Evolutionary conservation across 2,113 vertebrate species (phyloP), one percentile per base, ranked within the genome.

Genomic region (Lagopus muta): DNA sequence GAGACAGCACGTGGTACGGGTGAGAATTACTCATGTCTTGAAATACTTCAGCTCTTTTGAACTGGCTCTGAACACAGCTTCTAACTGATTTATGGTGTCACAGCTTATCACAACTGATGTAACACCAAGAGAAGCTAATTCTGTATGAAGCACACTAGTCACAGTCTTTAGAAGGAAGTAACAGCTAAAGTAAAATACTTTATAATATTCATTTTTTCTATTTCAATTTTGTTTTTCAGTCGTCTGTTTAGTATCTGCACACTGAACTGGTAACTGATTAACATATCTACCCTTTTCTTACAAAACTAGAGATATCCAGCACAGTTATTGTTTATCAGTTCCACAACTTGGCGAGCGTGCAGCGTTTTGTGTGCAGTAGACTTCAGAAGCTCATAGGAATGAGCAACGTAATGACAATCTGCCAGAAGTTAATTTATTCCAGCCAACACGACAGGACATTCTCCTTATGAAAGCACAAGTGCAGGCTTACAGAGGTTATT

Each of bases 1-100:
- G 54, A 89, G 71, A 72, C 48, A 69, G 58, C 13, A 20, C 80
- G 34, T 60, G 64, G 42, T 60, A 17, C 52, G 32, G 25, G 8
- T 19, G 48, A 76, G 84, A 82, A 87, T 77, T 82, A 38, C 36
- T 94, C 67, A 30, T 66, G 60, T 87, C 84, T 91, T 71, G 34
- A 91, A 94, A 52, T 89, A 87, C 54, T 84, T 90, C 62, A 74
- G 6, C 36, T 76, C 36, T 92, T 90, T 67, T 66, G 50, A 81
- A 90, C 61, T 72, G 70, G 82, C 42, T 71, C 50, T 89, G 66
- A 85, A 91, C 61, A 80, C 25, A 24, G 58, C 36, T 89, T 92
- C 71, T 80, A 64, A 70, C n/a, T 89, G 82, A 89, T 94, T 90
- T 82, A 85, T 85, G 34, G 32, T 58, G 17, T 34, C 73, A 70